phyloP scores from a whole-genome alignment of 2,797 vertebrate genomes.

The Tamandua tetradactyla region DNA sequence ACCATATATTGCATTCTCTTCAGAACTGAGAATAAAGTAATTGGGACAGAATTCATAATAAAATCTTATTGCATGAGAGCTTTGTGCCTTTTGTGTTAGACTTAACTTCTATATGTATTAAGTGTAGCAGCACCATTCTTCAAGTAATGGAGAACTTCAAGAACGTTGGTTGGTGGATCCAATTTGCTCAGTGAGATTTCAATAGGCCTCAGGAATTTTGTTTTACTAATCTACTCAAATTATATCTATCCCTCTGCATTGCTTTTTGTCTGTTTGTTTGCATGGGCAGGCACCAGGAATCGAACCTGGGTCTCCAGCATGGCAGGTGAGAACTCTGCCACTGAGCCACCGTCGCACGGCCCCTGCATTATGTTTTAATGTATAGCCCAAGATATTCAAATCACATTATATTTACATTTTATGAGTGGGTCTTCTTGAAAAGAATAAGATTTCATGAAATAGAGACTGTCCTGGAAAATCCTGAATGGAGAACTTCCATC shows the following conservation, averaged over 20 bases:
- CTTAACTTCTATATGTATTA: neutral
- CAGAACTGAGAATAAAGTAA: neutral
- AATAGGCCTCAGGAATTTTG: neutral
- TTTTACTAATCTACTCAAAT: neutral
- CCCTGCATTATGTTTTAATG: neutral
- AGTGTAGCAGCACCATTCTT: neutral
- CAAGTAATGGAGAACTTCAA: neutral
- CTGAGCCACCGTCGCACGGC: too few species aligned
- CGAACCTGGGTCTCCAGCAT: too few species aligned
- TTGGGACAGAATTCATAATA: neutral
- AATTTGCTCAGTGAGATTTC: neutral
- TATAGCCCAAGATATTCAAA: constrained; percentile 3
- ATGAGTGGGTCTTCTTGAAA: constrained; percentile 44
- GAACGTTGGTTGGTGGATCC: neutral
- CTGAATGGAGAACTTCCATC: constrained; percentile 45
- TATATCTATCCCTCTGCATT: neutral
- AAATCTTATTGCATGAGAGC: neutral
- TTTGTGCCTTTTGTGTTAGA: neutral
- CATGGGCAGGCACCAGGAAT: too few species aligned
- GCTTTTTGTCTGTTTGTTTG: too few species aligned
- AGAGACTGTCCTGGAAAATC: constrained; percentile 51
- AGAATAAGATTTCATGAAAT: constrained; percentile 60
- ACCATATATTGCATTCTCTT: neutral
- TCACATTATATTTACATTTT: constrained; percentile 17
- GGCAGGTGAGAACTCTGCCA: too few species aligned